Base-by-base conservation (phyloP, 2,888 invertebrate species). In the Seira ritae region DNA sequence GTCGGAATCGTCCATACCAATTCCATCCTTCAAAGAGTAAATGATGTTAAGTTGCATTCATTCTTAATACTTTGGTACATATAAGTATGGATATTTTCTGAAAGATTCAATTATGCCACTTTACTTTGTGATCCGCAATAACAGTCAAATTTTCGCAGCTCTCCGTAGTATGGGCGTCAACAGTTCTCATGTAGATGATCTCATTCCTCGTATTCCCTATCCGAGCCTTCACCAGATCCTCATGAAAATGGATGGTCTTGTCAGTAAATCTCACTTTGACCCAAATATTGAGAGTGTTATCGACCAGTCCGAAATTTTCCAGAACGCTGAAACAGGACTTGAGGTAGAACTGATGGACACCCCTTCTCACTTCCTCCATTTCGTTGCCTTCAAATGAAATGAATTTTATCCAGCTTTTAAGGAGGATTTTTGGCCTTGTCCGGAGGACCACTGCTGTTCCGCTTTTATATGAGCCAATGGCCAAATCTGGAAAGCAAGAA, bases 391-490 rank as follows among this genome's bases (percentile, higher is more conserved):
- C 60, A 0, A 31, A 6, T 22, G 69, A 23, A 0, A 10, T 6
- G 66, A 84, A 79, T 19, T 60, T 15, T 0, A 84, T n/a, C 62
- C 24, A 50, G 12, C 81, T 55, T 3, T 65, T 60, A 0, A 85
- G 55, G 1, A 22, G 10, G 8, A 84, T 66, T 67, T 17, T 65
- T 8, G 84, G 78, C 17, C 85, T 24, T 1, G 84, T 68, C 22
- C 85, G 68, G 3, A 86, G 62, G 1, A 86, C 31, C 4, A 84
- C 76, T 1, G 72, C 86, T 12, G 71, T 55, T 1, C 78, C 67
- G 60, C 84, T 86, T 69, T 65, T 68, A 19, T 46, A 82, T 10
- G 86, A 62, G n/a, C 86, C 86, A 20, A 86, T 68, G 6, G 79
- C 84, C 10, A 86, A 20, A 76, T 86, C 86, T 84, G 15, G 23